These are phyloP conservation scores for Halcyon smyrnensis DNA, from an alignment of 2,797 vertebrate genomes.

Conservation along the genomic window DNA sequence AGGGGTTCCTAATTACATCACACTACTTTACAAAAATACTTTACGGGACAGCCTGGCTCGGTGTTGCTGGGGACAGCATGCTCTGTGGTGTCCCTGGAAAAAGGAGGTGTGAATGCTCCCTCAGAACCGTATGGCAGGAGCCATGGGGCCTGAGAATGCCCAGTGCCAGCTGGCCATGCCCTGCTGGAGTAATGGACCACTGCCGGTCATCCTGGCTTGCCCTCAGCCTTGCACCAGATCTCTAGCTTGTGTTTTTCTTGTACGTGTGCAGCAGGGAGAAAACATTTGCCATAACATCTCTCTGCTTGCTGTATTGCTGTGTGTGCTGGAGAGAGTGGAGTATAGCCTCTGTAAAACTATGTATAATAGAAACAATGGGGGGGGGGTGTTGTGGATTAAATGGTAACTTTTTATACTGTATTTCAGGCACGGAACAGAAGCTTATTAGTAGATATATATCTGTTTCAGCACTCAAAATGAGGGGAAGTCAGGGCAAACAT, in stretches of 20 bases:
- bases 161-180: neutral
- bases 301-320: neutral
- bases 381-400: too few species aligned
- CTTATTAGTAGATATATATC: neutral
- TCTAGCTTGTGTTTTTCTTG: neutral
- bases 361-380: neutral
- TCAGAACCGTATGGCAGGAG: neutral
- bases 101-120: neutral
- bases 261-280: neutral
- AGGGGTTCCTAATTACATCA: neutral
- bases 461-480: neutral
- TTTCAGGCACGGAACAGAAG: neutral
- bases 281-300: rapidly evolving
- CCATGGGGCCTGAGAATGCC: neutral
- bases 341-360: rapidly evolving
- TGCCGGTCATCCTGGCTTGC: neutral
- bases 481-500: neutral
- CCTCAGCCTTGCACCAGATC: neutral
- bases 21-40: neutral
- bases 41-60: neutral
- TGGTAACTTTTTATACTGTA: neutral
- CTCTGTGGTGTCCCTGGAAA: neutral
- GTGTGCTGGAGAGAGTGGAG: rapidly evolving
- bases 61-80: neutral
- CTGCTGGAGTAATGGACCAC: neutral